phyloP scores from a whole-genome alignment of 2,113 vertebrate genomes.

The Saimiri boliviensis region DNA sequence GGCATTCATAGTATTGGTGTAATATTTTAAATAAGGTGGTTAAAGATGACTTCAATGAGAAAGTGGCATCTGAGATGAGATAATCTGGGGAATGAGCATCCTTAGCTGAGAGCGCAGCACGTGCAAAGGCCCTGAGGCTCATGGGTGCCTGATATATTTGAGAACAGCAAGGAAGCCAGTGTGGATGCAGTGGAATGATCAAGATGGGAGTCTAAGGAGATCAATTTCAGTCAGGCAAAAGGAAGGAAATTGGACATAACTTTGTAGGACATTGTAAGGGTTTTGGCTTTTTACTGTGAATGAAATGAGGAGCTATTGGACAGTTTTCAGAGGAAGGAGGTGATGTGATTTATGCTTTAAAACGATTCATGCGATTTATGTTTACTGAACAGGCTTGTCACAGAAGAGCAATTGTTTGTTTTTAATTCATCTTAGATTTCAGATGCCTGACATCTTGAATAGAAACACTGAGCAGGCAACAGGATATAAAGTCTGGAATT shows the following conservation, averaged over 20 bases:
- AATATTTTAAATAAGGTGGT: background rate
- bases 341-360: conserved; percentile 48
- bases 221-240: background rate
- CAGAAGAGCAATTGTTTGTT: conserved; percentile 21
- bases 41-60: background rate
- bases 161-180: background rate
- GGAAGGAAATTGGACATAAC: background rate
- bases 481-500: conserved; percentile 15
- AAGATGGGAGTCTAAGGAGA: background rate
- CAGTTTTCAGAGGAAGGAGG: background rate
- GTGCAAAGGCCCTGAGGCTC: background rate
- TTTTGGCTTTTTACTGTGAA: background rate
- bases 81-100: background rate
- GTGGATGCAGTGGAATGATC: background rate
- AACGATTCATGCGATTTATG: conserved; percentile 37
- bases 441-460: background rate
- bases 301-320: background rate
- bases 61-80: background rate
- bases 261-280: background rate
- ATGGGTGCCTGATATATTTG: background rate
- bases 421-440: conserved; percentile 6
- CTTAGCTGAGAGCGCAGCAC: background rate
- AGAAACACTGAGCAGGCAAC: conserved; percentile 28
- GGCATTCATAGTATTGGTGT: background rate
- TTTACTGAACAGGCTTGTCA: conserved; percentile 6